phyloP scores from a whole-genome alignment of 2,888 invertebrate species.

The Holacanthella duospinosa region DNA sequence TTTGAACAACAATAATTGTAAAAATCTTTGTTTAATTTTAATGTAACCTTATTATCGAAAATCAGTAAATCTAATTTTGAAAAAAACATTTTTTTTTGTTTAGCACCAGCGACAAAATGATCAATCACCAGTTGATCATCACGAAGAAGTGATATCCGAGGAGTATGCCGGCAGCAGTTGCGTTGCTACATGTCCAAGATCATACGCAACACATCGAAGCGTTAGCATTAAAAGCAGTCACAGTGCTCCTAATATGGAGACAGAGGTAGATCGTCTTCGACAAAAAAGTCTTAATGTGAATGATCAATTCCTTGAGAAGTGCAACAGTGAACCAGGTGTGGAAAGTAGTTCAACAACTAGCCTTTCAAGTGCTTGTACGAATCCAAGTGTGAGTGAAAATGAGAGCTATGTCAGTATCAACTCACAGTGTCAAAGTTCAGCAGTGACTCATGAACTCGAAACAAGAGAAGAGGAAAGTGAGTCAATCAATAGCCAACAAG shows the following conservation, averaged over 20 bases:
- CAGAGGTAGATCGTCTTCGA: background rate
- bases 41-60: no score
- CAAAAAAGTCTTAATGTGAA: background rate
- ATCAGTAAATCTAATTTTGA: no score
- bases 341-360: constrained; percentile 1
- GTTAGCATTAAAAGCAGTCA: background rate
- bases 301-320: background rate
- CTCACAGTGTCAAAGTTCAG: background rate
- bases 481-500: background rate
- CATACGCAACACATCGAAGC: background rate
- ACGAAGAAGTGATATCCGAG: background rate
- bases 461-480: background rate
- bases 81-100: background rate
- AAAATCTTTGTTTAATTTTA: background rate
- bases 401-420: background rate
- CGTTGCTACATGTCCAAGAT: background rate
- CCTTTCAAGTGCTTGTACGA: constrained; percentile 1
- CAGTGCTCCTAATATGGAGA: background rate
- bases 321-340: constrained; percentile 2
- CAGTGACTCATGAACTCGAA: background rate
- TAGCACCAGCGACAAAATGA: constrained; percentile 15
- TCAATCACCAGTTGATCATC: background rate
- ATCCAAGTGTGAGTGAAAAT: background rate
- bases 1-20: background rate
- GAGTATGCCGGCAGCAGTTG: background rate